Base-by-base conservation (phyloP, 2,113 vertebrate species). In the Leiothrix lutea region DNA sequence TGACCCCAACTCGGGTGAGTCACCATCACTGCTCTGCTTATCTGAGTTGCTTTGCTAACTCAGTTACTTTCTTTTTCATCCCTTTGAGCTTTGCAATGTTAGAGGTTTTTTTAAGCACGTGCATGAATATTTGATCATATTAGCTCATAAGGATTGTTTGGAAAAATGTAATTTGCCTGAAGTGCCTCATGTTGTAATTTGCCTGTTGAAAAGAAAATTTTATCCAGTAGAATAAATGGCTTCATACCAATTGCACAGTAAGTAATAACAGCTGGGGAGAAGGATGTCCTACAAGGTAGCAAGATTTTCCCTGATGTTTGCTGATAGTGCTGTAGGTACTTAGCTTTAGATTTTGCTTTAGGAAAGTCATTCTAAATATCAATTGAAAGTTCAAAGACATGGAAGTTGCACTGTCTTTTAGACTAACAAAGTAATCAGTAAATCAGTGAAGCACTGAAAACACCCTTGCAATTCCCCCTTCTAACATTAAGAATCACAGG, bases 1-100 rank as follows among this genome's bases (percentile, higher is more conserved):
- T 0, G 99, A 99, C 95, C 99, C 99, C 98, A 99, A 99, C 98
- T 99, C 99, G 70, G 99, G 99, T 99, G 97, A 99, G 99, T 98
- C 78, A 64, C 20, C 11, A 6, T 18, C 51, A 15, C 11, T 15
- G 21, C 45, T 81, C 66, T 62, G 17, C 44, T 86, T 60, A 11
- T 51, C 42, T 56, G 44, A 58, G 7, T 38, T 45, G 15, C 40
- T 74, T 73, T 78, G 15, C 24, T 70, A n/a, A 36, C 38, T 51
- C 5, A 3, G 21, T 45, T 87, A 11, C 25, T 66, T 83, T 67
- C 8, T 57, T 60, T 48, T 57, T 62, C 14, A 28, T 42, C 6
- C 20, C 14, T 42, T 70, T 31, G 38, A 54, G 29, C 25, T 78
- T 36, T 72, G 29, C 23, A 87, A 8, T 6, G 3, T 9, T 53